A percentile compares a stretch with the other conserved stretches of the same genome.
Evolutionary conservation across 1,140 invertebrate genomes (phyloP).

Genomic region (Formica exsecta): DNA sequence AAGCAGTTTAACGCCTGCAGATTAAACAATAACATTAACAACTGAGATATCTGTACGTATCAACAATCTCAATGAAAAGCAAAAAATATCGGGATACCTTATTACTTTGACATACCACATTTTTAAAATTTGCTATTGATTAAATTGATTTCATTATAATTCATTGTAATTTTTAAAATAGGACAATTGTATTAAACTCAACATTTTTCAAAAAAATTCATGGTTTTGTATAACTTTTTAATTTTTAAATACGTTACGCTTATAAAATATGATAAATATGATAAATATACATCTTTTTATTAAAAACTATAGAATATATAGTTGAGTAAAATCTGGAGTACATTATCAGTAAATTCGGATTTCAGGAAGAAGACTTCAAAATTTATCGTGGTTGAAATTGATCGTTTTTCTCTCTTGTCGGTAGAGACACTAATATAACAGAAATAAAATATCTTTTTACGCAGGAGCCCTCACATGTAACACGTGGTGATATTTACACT

Average conservation of each 20-base stretch:
- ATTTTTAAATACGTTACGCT: too few species aligned
- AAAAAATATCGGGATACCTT: background rate
- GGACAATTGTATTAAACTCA: too few species aligned
- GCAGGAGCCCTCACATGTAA: background rate
- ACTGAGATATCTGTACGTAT: background rate
- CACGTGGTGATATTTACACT: conserved; percentile 27
- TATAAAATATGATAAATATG: too few species aligned
- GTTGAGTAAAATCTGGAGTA: too few species aligned
- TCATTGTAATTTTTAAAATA: background rate
- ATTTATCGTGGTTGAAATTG: background rate
- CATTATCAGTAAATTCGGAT: too few species aligned
- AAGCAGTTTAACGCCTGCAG: background rate
- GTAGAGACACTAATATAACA: background rate
- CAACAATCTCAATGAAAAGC: background rate
- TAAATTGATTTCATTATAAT: background rate
- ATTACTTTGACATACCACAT: background rate
- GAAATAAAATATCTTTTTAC: conserved; percentile 24
- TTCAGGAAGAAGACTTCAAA: background rate
- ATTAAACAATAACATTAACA: conserved; percentile 7
- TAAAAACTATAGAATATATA: too few species aligned
- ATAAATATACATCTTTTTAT: too few species aligned
- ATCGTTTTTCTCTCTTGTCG: background rate
- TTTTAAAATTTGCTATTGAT: background rate
- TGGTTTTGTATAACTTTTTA: too few species aligned
- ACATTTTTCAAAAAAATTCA: too few species aligned